These are phyloP conservation scores for Urocynchramus pylzowi DNA, from an alignment of 2,113 vertebrate genomes.

Conservation along the genomic window DNA sequence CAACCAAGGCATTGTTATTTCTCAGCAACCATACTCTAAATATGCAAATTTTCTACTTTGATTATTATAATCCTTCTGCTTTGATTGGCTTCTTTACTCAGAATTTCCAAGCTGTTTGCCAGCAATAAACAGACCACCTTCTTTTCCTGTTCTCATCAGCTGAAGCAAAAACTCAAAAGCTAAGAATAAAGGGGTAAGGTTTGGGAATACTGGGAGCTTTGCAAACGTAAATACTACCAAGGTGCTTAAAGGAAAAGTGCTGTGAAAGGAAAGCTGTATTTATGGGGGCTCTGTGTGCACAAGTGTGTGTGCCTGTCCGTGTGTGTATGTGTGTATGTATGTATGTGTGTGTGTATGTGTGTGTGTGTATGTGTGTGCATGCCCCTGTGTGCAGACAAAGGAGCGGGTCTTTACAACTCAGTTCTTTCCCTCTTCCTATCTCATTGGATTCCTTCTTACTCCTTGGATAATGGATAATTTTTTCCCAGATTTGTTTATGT, in stretches of 20 bases:
- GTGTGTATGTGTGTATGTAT: accelerated
- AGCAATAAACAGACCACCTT: not conserved
- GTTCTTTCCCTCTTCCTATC: not conserved
- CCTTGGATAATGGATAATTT: not conserved
- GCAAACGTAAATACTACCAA: not conserved
- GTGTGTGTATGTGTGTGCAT: accelerated
- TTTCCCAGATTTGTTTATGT: not conserved
- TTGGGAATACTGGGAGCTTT: not conserved
- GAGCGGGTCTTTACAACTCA: not conserved
- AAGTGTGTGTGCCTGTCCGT: accelerated
- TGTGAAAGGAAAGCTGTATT: not conserved
- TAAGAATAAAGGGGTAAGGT: not conserved
- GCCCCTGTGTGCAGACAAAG: accelerated
- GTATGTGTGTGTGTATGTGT: accelerated
- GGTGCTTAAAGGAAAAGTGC: not conserved
- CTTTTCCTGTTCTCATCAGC: not conserved
- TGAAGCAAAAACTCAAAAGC: constrained; percentile 10
- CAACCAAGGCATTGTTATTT: constrained; percentile 44
- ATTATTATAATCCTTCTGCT: constrained; percentile 40
- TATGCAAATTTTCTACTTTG: constrained; percentile 52
- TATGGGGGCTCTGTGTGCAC: not conserved
- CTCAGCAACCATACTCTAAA: constrained; percentile 30
- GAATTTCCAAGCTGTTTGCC: constrained; percentile 22
- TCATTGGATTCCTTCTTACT: not conserved
- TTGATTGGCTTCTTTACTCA: constrained; percentile 19